Conservation (phyloP, 2,888 invertebrate species). For the Volucella bombylans region DNA sequence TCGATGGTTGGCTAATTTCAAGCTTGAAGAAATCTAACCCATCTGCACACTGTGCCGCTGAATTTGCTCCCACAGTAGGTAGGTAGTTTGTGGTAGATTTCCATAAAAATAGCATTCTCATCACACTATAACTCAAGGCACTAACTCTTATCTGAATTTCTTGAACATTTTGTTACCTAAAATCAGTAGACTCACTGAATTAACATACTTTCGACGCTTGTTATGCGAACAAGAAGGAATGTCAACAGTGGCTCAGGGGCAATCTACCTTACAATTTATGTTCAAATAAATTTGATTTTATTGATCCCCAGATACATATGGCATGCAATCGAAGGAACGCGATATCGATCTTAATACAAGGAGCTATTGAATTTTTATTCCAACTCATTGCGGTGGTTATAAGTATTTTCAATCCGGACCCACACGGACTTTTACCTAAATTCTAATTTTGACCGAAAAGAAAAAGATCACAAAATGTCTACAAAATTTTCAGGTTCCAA, state of each 20-base stretch:
- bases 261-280: conserved; percentile 62
- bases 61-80: no score
- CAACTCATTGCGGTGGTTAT: background rate
- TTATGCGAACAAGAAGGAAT: conserved; percentile 46
- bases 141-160: conserved; percentile 28
- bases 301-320: conserved; percentile 22
- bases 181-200: conserved; percentile 60
- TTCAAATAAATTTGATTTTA: conserved; percentile 61
- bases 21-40: no score
- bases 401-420: background rate
- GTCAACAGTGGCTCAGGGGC: conserved; percentile 47
- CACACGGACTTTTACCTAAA: conserved; percentile 13
- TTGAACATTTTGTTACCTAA: conserved; percentile 22
- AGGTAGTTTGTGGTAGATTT: background rate
- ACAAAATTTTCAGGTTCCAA: conserved; percentile 38
- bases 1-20: no score
- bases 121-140: conserved; percentile 19
- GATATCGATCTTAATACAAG: conserved; percentile 70
- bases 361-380: conserved; percentile 52
- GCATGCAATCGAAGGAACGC: conserved; percentile 21
- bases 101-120: conserved; percentile 23
- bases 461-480: conserved; percentile 69
- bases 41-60: no score
- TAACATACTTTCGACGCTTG: conserved; percentile 58
- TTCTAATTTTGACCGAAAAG: conserved; percentile 5